Evolutionary conservation across 1,140 invertebrate species (phyloP).

Genomic region (Calephelis virginiensis): DNA sequence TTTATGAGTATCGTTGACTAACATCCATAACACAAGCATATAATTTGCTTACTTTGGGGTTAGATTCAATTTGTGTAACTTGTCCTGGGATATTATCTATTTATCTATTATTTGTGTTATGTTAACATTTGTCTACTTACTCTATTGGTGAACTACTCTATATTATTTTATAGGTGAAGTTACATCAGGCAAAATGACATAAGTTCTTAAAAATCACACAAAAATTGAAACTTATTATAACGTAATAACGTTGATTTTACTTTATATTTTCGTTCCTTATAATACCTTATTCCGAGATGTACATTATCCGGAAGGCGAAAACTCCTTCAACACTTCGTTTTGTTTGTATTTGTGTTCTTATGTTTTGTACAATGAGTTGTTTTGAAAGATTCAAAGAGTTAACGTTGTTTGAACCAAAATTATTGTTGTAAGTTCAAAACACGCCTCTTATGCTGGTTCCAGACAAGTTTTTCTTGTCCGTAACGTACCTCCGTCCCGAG

Average conservation of each 20-base stretch:
- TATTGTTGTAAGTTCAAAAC: slow-evolving; percentile 2
- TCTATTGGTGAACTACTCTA: neutral
- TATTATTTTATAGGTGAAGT: neutral
- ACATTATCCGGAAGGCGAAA: slow-evolving; percentile 34
- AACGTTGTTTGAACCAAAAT: slow-evolving; percentile 12
- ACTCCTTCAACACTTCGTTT: slow-evolving; percentile 31
- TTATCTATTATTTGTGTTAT: neutral
- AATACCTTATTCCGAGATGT: neutral
- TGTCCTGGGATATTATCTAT: no score
- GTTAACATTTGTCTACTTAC: no score
- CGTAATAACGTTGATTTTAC: neutral
- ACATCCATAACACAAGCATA: no score
- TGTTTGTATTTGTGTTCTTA: slow-evolving; percentile 34
- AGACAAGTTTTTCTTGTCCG: no score
- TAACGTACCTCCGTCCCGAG: no score
- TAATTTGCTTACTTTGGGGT: no score
- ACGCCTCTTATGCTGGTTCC: neutral
- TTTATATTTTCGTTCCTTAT: neutral
- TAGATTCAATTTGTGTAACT: no score
- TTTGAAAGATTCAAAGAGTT: slow-evolving; percentile 10
- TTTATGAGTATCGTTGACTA: no score
- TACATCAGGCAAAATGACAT: no score
- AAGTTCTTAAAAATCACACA: no score
- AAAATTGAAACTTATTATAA: neutral
- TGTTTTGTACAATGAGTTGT: slow-evolving; percentile 25